A percentile compares a stretch with the other conserved stretches of the same genome.
phyloP scores from a whole-genome alignment of 1,140 invertebrate genomes.

The Aphis craccivora region DNA sequence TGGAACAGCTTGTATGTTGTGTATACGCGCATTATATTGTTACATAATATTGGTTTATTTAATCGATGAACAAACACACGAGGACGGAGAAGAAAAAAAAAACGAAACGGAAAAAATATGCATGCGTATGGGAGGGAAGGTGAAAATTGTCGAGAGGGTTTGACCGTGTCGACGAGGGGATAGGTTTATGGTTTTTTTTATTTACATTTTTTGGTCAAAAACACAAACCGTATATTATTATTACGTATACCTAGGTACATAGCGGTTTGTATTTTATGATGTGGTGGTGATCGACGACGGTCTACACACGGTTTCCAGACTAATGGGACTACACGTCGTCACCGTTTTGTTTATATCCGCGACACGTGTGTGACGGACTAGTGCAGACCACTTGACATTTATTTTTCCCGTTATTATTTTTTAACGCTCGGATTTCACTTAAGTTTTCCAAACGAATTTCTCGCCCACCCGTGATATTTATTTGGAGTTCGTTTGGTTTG shows the following conservation, averaged over 20 bases:
- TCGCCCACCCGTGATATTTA: not conserved
- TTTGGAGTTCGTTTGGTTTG: not conserved
- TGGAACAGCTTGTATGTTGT: not conserved
- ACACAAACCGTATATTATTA: slow-evolving; percentile 13
- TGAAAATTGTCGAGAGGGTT: not conserved
- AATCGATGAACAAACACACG: slow-evolving; percentile 32
- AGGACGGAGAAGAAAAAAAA: not conserved
- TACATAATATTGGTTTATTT: slow-evolving; percentile 7
- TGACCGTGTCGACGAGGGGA: not conserved
- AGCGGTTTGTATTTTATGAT: not conserved
- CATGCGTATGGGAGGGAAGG: not conserved
- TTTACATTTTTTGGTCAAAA: slow-evolving; percentile 8
- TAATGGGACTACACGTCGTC: not conserved
- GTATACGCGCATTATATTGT: not conserved
- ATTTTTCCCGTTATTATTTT: not conserved
- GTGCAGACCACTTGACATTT: not conserved
- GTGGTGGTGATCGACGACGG: not conserved
- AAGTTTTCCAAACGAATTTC: not conserved
- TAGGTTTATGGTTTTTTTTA: not conserved
- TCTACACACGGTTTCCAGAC: not conserved
- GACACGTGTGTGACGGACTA: slow-evolving; percentile 6
- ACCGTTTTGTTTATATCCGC: not conserved
- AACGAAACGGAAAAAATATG: not conserved
- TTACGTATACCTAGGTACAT: not conserved
- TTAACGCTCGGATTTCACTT: not conserved